Base-by-base conservation (phyloP, 2,797 vertebrate species). In the Anas acuta region DNA sequence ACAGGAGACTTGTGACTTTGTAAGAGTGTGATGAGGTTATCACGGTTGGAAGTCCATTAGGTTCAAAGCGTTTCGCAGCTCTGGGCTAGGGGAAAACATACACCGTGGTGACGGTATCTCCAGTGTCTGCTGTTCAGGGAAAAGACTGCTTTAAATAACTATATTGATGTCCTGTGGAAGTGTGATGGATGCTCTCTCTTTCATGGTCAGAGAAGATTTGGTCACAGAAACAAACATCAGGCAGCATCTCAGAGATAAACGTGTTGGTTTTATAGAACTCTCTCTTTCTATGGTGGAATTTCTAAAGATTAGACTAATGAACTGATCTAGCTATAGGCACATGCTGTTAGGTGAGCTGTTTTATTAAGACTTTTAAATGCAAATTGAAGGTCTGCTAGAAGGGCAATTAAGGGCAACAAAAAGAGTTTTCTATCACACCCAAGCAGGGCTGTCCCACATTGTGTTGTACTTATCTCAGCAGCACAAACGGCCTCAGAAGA, bases 331-430 rank as follows among this genome's bases (percentile, higher is more conserved):
- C 54, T 90, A 76, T 35, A 83, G 56, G 76, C 22, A 35, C 67
- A 43, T 58, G 41, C 87, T 80, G 15, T 64, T 92, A 89, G 89
- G 58, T 65, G 23, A 74, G 67, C 43, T 95, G n/a, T 87, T 95
- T 93, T 87, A 76, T 76, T 86, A 86, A 86, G 80, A 74, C 83
- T 72, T 95, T 47, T 61, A 87, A 43, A 45, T 80, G 84, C 90
- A 92, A 83, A 90, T 92, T 87, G 92, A 84, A 89, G 92, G 65
- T 71, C 77, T 95, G 13, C 28, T 90, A 35, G 66, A 84, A 83
- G 61, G 33, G 33, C 90, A 87, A 1, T 75, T 83, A 53, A 92
- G 93, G 80, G 66, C 54, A 85, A 18, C 39, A 62, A 30, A 60
- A 88, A 16, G 33, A 83, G 72, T 72, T 95, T 89, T 89, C 51